Evolutionary conservation across 2,888 invertebrate species (phyloP).

Genomic region (Chouioia cunea): DNA sequence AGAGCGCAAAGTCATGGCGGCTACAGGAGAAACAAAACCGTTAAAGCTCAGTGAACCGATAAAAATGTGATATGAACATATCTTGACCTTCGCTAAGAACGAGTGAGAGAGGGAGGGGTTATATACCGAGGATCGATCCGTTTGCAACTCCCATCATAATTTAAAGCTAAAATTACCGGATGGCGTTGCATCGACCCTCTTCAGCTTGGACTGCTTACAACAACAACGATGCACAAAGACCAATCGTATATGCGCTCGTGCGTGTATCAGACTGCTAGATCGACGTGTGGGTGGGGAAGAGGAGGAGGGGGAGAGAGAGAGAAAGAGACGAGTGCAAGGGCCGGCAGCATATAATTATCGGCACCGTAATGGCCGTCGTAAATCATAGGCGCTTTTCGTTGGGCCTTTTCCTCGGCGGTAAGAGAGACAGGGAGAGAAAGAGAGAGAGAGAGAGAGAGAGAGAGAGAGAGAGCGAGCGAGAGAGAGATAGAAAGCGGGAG

Average conservation of each 20-base stretch:
- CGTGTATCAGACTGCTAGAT: not conserved
- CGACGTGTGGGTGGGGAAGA: conserved; percentile 28
- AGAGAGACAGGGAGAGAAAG: not conserved
- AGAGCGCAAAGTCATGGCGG: too few relatives aligned
- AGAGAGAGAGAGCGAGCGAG: conserved; percentile 48
- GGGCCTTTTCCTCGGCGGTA: conserved; percentile 15
- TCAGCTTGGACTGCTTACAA: not conserved
- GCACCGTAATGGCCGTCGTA: conserved; percentile 66
- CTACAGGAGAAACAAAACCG: too few relatives aligned
- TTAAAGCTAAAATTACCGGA: conserved; percentile 49
- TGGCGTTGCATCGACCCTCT: conserved; percentile 26
- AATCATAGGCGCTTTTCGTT: conserved; percentile 68
- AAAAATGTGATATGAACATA: too few relatives aligned
- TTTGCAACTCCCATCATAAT: conserved; percentile 45
- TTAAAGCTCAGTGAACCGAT: too few relatives aligned
- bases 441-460: too few relatives aligned
- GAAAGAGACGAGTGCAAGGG: conserved; percentile 56
- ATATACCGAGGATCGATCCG: conserved; percentile 36
- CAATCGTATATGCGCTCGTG: conserved; percentile 17
- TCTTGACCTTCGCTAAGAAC: conserved; percentile 23
- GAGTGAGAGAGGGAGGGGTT: not conserved
- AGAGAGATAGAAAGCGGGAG: conserved; percentile 62
- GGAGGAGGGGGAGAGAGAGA: not conserved
- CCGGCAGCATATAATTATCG: conserved; percentile 68
- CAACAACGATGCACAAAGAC: conserved; percentile 37